These are phyloP conservation scores for Drosophila paucipuncta DNA, from an alignment of 2,888 invertebrate genomes.

Conservation along the genomic window DNA sequence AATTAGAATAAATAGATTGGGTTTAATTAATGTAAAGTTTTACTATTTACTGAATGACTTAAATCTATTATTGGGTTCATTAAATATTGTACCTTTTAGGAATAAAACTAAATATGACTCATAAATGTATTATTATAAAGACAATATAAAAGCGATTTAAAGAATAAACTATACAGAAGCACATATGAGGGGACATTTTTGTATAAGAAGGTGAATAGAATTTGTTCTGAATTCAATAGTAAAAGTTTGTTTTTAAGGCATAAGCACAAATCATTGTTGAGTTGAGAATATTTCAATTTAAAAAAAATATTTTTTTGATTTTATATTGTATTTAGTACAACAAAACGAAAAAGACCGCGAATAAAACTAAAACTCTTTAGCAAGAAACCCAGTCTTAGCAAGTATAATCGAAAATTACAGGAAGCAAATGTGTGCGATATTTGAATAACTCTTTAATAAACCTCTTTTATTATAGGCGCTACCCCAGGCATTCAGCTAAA, in stretches of 20 bases:
- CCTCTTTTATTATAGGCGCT: neutral
- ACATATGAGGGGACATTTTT: neutral
- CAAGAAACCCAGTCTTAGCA: neutral
- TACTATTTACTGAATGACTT: neutral
- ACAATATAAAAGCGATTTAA: neutral
- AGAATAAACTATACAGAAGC: neutral
- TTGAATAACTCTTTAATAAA: neutral
- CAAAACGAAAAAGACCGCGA: neutral
- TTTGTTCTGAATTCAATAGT: neutral
- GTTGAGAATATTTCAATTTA: neutral
- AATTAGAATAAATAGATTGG: neutral
- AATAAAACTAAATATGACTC: neutral
- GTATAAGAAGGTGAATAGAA: neutral
- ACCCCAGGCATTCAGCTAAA: neutral
- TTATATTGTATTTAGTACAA: neutral
- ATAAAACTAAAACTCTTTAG: neutral
- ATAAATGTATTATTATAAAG: neutral
- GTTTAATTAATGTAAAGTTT: neutral
- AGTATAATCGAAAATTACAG: neutral
- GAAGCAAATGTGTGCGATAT: neutral
- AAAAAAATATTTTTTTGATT: neutral
- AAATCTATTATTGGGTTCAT: neutral
- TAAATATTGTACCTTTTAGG: neutral
- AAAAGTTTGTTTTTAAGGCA: neutral
- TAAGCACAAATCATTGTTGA: neutral